Conservation (phyloP, 2,113 vertebrate genomes). For the Desmodus rotundus region DNA sequence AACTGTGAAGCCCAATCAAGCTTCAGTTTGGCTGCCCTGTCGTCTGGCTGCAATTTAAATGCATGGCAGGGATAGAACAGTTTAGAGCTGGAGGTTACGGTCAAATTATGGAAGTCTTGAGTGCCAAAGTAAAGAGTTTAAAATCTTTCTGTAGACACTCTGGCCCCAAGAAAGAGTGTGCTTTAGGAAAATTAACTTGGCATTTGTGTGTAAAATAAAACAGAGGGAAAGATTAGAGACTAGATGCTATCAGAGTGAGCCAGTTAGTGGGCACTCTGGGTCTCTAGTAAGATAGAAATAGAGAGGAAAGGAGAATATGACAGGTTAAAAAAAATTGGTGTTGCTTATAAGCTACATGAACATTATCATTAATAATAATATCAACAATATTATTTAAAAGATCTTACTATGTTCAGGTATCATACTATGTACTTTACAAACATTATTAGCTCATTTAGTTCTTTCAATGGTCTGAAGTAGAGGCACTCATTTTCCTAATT, state of each 20-base stretch:
- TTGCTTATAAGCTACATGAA: background rate
- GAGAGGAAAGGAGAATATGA: background rate
- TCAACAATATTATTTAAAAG: background rate
- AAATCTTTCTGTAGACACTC: background rate
- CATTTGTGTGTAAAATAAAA: background rate
- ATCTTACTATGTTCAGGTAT: background rate
- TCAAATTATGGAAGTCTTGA: background rate
- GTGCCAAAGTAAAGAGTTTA: background rate
- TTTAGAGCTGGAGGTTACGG: background rate
- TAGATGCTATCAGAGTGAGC: background rate
- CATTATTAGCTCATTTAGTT: background rate
- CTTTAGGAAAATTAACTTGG: background rate
- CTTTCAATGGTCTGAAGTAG: background rate
- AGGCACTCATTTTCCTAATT: background rate
- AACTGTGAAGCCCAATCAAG: background rate
- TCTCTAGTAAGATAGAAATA: background rate
- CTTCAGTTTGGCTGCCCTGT: background rate
- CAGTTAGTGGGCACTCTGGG: background rate
- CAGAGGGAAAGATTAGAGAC: background rate
- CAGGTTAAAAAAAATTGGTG: background rate
- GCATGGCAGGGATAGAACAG: background rate
- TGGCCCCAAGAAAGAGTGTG: background rate
- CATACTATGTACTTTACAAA: background rate
- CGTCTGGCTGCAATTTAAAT: constrained; percentile 34
- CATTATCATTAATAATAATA: background rate